These are phyloP conservation scores for Stomatorhinus ivindoensis DNA, from an alignment of 2,113 vertebrate genomes.

Conservation along the genomic window DNA sequence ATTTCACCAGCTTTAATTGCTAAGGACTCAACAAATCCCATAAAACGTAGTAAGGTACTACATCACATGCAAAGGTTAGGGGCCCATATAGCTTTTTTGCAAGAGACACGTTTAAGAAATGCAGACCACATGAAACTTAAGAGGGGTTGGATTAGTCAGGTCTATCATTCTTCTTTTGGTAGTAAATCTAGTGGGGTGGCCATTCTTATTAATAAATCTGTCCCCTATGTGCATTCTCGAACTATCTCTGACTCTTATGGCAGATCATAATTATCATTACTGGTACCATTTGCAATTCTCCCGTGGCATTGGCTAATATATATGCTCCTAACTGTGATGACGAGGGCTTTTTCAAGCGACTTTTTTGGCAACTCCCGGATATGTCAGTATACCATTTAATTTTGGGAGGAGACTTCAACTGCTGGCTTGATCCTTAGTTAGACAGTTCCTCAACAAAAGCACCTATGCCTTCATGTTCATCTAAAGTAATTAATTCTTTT, in stretches of 20 bases:
- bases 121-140: neutral
- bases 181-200: neutral
- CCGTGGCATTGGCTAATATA: neutral
- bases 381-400: neutral
- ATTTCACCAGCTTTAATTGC: neutral
- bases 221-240: neutral
- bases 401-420: neutral
- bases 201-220: neutral
- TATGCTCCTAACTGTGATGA: neutral
- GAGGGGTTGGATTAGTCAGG: neutral
- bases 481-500: no score
- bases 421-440: neutral
- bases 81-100: neutral
- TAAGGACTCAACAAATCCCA: neutral
- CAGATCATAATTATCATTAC: neutral
- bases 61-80: neutral
- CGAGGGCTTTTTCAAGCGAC: no score
- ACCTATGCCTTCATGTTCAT: no score
- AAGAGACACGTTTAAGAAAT: neutral
- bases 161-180: neutral
- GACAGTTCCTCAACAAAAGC: neutral
- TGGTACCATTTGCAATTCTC: neutral
- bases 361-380: neutral
- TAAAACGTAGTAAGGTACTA: neutral
- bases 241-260: neutral